Evolutionary conservation across 1,140 invertebrate species (phyloP), one percentile per base, ranked within the genome.

Genomic region (Druon quercuslanigerum): DNA sequence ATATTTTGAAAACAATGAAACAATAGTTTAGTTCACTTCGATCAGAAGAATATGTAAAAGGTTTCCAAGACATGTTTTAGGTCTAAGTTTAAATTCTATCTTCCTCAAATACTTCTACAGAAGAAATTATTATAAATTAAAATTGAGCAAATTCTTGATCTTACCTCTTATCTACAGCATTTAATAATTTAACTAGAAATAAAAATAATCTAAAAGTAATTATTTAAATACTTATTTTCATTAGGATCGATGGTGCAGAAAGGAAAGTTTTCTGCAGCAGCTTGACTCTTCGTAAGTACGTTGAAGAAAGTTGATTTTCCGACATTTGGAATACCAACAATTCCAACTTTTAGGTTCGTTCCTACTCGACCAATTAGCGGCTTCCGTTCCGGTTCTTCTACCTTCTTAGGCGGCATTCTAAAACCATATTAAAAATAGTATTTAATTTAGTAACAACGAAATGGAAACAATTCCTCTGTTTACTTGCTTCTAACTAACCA

Each of bases 191-290:
- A 5, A 16, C 20, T 51, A 52, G 0, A 52, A 17, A 25, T 40
- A 19, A 73, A 73, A 73, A 33, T 54, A 20, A 71, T 9, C 13
- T 72, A 13, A n/a, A 51, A 50, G 14, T 17, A 51, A 16, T 33
- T 7, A 73, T 20, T 74, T 77, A 84, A 78, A 96, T 96, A 98
- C 97, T 98, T 98, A 99, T 98, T 99, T 95, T 99, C 99, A 97
- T 99, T 99, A 25, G 99, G 99, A 93, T 99, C 98, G 88, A 99
- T 99, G 87, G 99, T 99, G 93, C 99, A 99, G 93, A 99, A 99
- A 7, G 99, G 99, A 91, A 99, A 99, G 88, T 99, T 99, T 92
- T 99, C 97, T 74, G 99, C 98, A 74, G 97, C 95, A 12, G 97
- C 98, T 87, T 97, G 95, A 89, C 97, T 99, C 90, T 99, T 98